Evolutionary conservation across 2,888 invertebrate genomes (phyloP), one percentile per base, ranked within the genome.

Genomic region (Spodoptera littoralis): DNA sequence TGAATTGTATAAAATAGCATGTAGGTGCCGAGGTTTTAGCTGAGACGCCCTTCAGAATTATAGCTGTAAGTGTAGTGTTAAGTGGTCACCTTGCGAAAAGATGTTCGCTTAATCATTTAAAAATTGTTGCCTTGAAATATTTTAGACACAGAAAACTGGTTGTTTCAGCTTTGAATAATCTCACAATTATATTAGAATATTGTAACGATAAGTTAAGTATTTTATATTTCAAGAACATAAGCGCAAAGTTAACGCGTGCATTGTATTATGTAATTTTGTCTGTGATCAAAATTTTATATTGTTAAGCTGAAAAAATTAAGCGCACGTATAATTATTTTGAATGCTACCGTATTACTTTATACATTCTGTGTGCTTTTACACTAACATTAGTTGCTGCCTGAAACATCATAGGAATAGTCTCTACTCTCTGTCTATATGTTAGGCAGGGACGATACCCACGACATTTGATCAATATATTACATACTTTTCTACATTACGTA

Each of bases 231-330:
- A 89, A 89, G 84, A 88, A 88, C 86, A 88, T 89, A 85, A 81
- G 89, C 90, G 92, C 90, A 88, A 88, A 87, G 82, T 86, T 87
- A 87, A 86, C 79, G 90, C 88, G 90, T 89, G 85, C 86, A 88
- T 89, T 86, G 89, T 91, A 89, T 88, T 90, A 88, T 91, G 92
- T 93, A 92, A 93, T 93, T 93, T 92, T 93, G 91, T 93, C 93
- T 94, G 94, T 94, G 94, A 94, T 94, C 92, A 84, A 93, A 92
- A 92, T 92, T 90, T 91, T 92, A 91, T 93, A 93, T 92, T 89
- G 88, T 90, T 94, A 93, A 92, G 93, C 92, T 90, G 91, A 87
- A 87, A 86, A 36, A 85, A 80, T 87, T 76, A 89, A 90, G 84
- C 89, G 89, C 90, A 89, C 89, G 84, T 81, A 79, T 80, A 65